Evolutionary conservation across 2,113 vertebrate species (phyloP), one percentile per base, ranked within the genome.

Genomic region (Danionella cerebrum): DNA sequence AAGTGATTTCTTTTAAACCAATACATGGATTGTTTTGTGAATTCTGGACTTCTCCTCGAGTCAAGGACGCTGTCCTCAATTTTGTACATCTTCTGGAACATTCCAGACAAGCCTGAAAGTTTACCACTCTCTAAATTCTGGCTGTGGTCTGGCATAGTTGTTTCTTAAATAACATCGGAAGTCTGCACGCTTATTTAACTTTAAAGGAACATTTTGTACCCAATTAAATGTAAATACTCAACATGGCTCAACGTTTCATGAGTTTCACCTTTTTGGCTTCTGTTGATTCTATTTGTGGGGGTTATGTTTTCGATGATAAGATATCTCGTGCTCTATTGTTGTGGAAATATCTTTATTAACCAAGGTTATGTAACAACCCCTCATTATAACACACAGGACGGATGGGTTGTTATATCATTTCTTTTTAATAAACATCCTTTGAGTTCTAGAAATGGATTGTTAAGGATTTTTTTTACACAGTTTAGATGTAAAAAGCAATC

Each of bases 121-220:
- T 59, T 70, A 79, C 67, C 53, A 35, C 66, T 73, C 16, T 72
- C 10, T 2, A 58, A 52, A 54, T 35, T 72, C 38, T 65, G 42
- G 44, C 16, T 73, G 58, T 59, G 41, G 55, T 79, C 65, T 54
- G n/a, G 62, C 62, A 48, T 19, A 3, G 2, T 12, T 33, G 29
- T 50, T 68, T 51, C 58, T 39, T 52, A 75, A 69, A 60, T 58
- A 52, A 51, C 13, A 14, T 47, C 52, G 42, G 65, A 71, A 71
- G 59, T 72, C 70, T 74, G 71, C 33, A 36, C 53, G 8, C 36
- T 35, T 68, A 69, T 75, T 77, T 81, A 76, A 33, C 22, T 18
- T n/a, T 14, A 2, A 53, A 42, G 64, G 77, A 75, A 78, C 67
- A 57, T 72, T 74, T 41, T 67, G 73, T 68, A 44, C 70, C 58